Base-by-base conservation (phyloP, 2,888 invertebrate species). In the Platypus cylindrus region DNA sequence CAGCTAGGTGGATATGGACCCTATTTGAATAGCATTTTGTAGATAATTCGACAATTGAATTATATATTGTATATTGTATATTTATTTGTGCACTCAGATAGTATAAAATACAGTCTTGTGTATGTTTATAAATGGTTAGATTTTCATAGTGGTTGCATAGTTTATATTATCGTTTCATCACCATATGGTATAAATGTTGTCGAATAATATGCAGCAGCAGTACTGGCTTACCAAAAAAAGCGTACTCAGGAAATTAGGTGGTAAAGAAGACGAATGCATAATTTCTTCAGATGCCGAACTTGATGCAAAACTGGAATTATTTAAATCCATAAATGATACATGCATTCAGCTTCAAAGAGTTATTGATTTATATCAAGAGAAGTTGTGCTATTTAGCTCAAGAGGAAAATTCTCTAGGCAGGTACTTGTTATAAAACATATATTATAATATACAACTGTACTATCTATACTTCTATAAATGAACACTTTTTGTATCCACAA, bases 201-300 rank as follows among this genome's bases (percentile, higher is more conserved):
- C 41, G 5, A 41, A 41, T 22, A 41, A 48, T 36, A 80, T 94
- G 78, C 89, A 91, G 61, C 89, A 94, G 63, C 91, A 93, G 49
- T 97, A 89, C 64, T 98, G 95, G 95, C 84, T 95, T 36, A 95
- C 97, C 5, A 97, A 95, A 60, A 95, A 95, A 64, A 81, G 86
- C 37, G 82, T 97, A 28, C 75, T 89, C 47, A 73, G 87, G 53
- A 94, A 90, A 66, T 67, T 97, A 31, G 94, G 94, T 18, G 84
- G 86, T 50, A 95, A 95, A 66, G 95, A 98, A 66, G 98, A 98
- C 60, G 93, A 93, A 48, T 90, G 90, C 65, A 79, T 99, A 45
- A 80, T 94, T 15, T 81, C 95, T 9, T 94, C 94, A 0, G 98
- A 98, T 64, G 84, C 93, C 1, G 90, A 94, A 56, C 68, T 98